Percentiles rank a stretch among this genome's conserved stretches.
phyloP scores from a whole-genome alignment of 2,888 invertebrate species.

The Eupithecia pulchellata region DNA sequence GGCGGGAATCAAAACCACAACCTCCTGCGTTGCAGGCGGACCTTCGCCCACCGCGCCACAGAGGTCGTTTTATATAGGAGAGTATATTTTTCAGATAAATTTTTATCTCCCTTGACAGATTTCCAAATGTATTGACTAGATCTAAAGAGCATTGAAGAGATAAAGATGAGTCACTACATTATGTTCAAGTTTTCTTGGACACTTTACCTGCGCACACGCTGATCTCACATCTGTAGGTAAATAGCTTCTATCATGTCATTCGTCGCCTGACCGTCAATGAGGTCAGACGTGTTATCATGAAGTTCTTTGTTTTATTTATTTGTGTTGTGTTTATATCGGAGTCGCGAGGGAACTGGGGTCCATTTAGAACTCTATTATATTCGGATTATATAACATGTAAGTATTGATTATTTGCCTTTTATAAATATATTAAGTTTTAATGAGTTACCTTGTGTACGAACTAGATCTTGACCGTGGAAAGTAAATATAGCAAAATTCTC shows the following conservation, averaged over 20 bases:
- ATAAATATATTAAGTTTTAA: neutral
- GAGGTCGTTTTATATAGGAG: too few species aligned
- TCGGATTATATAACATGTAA: conserved; percentile 76
- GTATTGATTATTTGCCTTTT: conserved; percentile 46
- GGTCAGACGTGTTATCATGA: conserved; percentile 54
- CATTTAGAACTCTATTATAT: conserved; percentile 66
- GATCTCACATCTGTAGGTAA: neutral
- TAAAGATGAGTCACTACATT: too few species aligned
- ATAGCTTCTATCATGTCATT: conserved; percentile 48
- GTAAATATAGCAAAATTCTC: neutral
- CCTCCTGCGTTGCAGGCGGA: too few species aligned
- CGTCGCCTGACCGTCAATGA: conserved; percentile 49
- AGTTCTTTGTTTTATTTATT: conserved; percentile 47
- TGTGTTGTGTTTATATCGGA: conserved; percentile 46
- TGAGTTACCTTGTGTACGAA: neutral
- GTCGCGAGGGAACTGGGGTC: conserved; percentile 55
- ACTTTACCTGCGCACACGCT: conserved; percentile 28
- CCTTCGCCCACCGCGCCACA: too few species aligned
- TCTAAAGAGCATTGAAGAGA: too few species aligned
- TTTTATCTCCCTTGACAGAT: too few species aligned
- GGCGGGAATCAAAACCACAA: too few species aligned
- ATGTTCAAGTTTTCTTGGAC: neutral
- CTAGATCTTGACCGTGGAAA: neutral
- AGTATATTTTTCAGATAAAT: too few species aligned
- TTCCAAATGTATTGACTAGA: too few species aligned